Percentiles rank a stretch among this genome's conserved stretches.
Evolutionary conservation across 1,140 invertebrate species (phyloP).

Genomic region (Dryas iulia): DNA sequence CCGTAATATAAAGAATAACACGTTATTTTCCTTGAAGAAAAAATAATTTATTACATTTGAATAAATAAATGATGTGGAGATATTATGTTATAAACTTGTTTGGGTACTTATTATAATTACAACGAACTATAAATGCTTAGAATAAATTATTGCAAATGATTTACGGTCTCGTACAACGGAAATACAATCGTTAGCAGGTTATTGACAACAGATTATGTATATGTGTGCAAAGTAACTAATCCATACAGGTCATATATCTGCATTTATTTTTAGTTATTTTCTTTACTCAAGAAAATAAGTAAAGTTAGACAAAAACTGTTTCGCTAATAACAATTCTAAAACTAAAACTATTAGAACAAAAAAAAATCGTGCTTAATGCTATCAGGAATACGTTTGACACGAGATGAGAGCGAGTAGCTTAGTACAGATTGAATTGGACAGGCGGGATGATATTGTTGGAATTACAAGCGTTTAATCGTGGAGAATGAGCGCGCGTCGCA

Average conservation of each 20-base stretch:
- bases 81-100: not conserved
- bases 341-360: slow-evolving; percentile 43
- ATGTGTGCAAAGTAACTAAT: slow-evolving; percentile 7
- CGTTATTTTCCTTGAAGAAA: not conserved
- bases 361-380: slow-evolving; percentile 38
- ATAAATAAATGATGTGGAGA: not conserved
- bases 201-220: slow-evolving; percentile 19
- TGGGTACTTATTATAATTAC: not conserved
- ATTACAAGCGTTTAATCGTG: slow-evolving; percentile 77
- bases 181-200: slow-evolving; percentile 12
- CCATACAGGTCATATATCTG: not conserved
- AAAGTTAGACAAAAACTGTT: too few relatives aligned
- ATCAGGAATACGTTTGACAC: slow-evolving; percentile 44
- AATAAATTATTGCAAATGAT: slow-evolving; percentile 3
- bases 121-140: not conserved
- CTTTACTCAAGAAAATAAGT: not conserved
- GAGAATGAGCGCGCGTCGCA: slow-evolving; percentile 62
- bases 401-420: slow-evolving; percentile 45
- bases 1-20: too few relatives aligned
- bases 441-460: slow-evolving; percentile 71
- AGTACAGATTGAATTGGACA: slow-evolving; percentile 70
- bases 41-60: not conserved
- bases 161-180: not conserved
- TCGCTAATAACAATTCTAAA: slow-evolving; percentile 27
- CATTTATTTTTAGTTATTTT: not conserved